Evolutionary conservation across 1,140 invertebrate species (phyloP).

Genomic region (Mya arenaria): DNA sequence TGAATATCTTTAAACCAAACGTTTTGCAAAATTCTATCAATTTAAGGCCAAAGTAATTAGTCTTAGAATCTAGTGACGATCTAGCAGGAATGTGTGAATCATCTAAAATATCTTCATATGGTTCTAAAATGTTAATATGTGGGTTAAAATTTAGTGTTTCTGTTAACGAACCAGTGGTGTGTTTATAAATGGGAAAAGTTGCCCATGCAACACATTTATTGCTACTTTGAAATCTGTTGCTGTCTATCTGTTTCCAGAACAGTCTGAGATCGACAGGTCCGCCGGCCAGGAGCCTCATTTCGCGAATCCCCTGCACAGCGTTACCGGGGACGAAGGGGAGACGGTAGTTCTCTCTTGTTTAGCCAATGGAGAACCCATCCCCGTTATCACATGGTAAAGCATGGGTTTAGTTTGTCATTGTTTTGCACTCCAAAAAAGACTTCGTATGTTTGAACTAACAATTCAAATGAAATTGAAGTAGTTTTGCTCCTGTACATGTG

Average conservation of each 20-base stretch:
- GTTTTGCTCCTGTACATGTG: too few species aligned
- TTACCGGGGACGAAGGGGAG: constrained; percentile 8
- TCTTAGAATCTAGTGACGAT: not conserved
- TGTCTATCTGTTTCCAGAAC: constrained; percentile 3
- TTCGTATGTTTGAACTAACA: too few species aligned
- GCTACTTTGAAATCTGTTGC: not conserved
- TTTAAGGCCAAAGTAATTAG: too few species aligned
- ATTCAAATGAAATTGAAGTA: too few species aligned
- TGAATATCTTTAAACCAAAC: too few species aligned
- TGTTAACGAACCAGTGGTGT: not conserved
- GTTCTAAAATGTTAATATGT: too few species aligned
- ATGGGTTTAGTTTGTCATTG: too few species aligned
- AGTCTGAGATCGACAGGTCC: constrained; percentile 9
- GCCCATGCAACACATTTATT: not conserved
- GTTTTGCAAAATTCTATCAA: too few species aligned
- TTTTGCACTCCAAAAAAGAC: too few species aligned
- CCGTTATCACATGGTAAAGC: constrained; percentile 18
- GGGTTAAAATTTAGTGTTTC: too few species aligned
- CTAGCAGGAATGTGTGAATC: not conserved
- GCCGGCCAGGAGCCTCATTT: constrained; percentile 16
- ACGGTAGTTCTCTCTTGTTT: not conserved
- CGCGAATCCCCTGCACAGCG: constrained; percentile 10
- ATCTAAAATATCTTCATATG: too few species aligned
- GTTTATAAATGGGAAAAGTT: not conserved
- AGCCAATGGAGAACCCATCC: constrained; percentile 31